A percentile compares a stretch with the other conserved stretches of the same genome.
Conservation (phyloP, 2,797 vertebrate species). For the Ctenosaura bakeri region DNA sequence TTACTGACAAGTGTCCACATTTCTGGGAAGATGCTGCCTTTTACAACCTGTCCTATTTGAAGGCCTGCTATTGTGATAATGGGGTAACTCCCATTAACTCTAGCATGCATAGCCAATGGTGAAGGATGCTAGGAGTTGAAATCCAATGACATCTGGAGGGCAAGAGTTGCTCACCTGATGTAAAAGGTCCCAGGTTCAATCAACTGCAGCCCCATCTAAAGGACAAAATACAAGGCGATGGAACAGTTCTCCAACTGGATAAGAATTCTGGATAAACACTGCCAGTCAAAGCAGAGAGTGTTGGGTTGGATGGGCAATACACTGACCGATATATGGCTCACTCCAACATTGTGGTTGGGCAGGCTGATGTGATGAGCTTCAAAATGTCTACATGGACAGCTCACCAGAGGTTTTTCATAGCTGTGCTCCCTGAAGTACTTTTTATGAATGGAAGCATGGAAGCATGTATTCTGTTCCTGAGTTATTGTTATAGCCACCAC, state of each 20-base stretch:
- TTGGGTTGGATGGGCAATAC: background rate
- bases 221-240: background rate
- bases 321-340: background rate
- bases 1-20: slow-evolving; percentile 43
- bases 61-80: slow-evolving; percentile 39
- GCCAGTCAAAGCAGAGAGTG: background rate
- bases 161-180: too few relatives aligned
- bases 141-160: background rate
- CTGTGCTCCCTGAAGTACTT: background rate
- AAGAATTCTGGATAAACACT: background rate
- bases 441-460: background rate
- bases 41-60: slow-evolving; percentile 50
- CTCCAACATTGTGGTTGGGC: background rate
- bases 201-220: background rate
- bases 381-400: background rate
- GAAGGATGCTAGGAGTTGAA: background rate
- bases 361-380: background rate
- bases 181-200: background rate
- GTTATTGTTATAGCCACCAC: background rate
- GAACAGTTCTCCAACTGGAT: background rate
- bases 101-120: background rate
- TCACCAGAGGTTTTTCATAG: background rate
- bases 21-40: slow-evolving; percentile 54
- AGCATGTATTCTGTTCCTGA: background rate
- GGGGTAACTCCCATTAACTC: background rate